Conservation (phyloP, 2,113 vertebrate genomes). For the Neodontobutis hainanensis region DNA sequence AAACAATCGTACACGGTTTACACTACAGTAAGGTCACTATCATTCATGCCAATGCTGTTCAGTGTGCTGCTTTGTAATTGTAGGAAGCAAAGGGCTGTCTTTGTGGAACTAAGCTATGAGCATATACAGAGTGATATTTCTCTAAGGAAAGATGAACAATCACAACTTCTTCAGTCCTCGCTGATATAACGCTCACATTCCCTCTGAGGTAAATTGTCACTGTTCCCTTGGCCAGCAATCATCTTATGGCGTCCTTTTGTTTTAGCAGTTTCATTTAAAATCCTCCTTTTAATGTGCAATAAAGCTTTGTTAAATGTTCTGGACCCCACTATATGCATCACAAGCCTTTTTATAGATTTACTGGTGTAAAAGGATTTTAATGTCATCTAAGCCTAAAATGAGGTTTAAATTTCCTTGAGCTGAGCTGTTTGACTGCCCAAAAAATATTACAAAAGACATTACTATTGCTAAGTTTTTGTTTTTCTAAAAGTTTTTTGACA, state of each 20-base stretch:
- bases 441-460: too few relatives aligned
- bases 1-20: constrained; percentile 1
- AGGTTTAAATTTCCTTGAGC: too few relatives aligned
- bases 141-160: constrained; percentile 14
- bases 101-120: constrained; percentile 2
- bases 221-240: constrained; percentile 6
- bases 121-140: constrained; percentile 3
- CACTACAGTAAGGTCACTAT: constrained; percentile 10
- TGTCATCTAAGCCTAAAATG: too few relatives aligned
- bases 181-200: constrained; percentile 25
- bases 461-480: too few relatives aligned
- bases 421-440: too few relatives aligned
- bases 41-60: not conserved
- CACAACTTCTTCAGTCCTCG: constrained; percentile 22
- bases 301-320: not conserved
- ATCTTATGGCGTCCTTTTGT: constrained; percentile 5
- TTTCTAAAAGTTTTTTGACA: too few relatives aligned
- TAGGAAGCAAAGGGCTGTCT: not conserved
- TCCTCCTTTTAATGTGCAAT: constrained; percentile 8
- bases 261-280: not conserved
- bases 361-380: too few relatives aligned
- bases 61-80: constrained; percentile 5
- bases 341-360: too few relatives aligned
- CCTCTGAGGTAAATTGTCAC: constrained; percentile 6
- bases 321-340: not conserved